Evolutionary conservation across 2,113 vertebrate genomes (phyloP), one percentile per base, ranked within the genome.

Genomic region (Brachyhypopomus occidentalis): DNA sequence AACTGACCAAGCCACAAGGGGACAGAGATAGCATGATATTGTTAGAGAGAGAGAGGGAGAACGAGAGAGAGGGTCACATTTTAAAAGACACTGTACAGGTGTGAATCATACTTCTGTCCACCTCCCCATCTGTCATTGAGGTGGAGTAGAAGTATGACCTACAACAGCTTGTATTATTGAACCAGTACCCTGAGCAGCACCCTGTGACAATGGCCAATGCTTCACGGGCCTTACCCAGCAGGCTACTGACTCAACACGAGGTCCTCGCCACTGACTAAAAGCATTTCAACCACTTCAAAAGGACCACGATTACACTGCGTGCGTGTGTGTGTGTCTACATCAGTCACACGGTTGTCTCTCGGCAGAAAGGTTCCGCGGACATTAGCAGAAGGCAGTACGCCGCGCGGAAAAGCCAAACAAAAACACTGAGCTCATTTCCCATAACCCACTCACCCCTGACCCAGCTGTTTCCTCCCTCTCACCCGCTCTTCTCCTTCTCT

Each of bases 341-440:
- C 34, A 63, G 72, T 55, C 23, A 14, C 22, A 7, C n/a, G 45
- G 19, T 23, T 38, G 5, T 38, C 63, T 63, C 66, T 72, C 77
- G 12, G 34, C 12, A 72, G 62, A 69, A 80, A 73, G 25, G 58
- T 79, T 48, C 9, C 17, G 25, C 27, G n/a, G 3, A 66, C n/a
- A 41, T 74, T 55, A 52, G 36, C 8, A 41, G 27, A 75, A 20
- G 11, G 23, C 12, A 77, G 58, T 75, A 36, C 48, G 38, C 60
- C 75, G 62, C 25, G 19, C 55, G 60, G 22, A 27, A 77, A 70
- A 63, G 66, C 25, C 56, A 80, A 73, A 73, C 11, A 45, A 77
- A 78, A 70, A 80, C 64, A 56, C 62, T 75, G 78, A 82, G 77
- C 62, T 85, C 56, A 80, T 84, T 85, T 86, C 83, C 81, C 76